These are phyloP conservation scores for Dioctria linearis DNA, from an alignment of 2,888 invertebrate species.

Conservation along the genomic window DNA sequence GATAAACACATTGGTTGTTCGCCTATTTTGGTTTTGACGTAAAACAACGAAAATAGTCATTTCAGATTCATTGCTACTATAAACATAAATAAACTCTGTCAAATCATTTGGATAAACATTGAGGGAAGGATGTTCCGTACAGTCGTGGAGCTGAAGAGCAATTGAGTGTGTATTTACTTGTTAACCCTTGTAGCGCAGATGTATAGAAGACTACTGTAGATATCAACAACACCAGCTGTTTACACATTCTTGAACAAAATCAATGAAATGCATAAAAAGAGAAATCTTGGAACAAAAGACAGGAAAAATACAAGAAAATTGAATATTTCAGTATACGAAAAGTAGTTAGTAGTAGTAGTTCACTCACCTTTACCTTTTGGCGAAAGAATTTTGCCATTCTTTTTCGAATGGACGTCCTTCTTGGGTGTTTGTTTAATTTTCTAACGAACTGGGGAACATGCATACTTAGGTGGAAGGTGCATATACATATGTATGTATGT, in stretches of 20 bases:
- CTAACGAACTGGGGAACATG: too few species aligned
- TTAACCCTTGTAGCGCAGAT: conserved; percentile 2
- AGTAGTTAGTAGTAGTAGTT: neutral
- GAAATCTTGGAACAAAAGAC: conserved; percentile 28
- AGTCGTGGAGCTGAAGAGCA: neutral
- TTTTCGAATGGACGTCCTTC: conserved; percentile 31
- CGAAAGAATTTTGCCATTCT: neutral
- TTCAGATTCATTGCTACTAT: conserved; percentile 21
- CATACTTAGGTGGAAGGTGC: neutral
- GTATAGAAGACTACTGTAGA: conserved; percentile 20
- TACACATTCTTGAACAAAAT: conserved; percentile 41
- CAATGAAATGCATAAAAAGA: conserved; percentile 31
- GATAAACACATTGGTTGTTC: conserved; percentile 23
- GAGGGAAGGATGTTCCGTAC: neutral
- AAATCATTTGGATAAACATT: conserved; percentile 23
- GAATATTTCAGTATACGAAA: conserved; percentile 38
- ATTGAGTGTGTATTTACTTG: neutral
- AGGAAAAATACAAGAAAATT: conserved; percentile 45
- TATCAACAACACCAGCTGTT: conserved; percentile 45
- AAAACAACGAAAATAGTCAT: conserved; percentile 33
- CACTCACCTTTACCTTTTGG: conserved; percentile 27
- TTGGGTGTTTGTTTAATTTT: conserved; percentile 35
- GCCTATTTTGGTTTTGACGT: neutral
- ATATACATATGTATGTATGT: neutral
- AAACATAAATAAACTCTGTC: conserved; percentile 37